These are phyloP conservation scores for Odontocolon sp. DNA, from an alignment of 2,888 invertebrate species.

Conservation along the genomic window DNA sequence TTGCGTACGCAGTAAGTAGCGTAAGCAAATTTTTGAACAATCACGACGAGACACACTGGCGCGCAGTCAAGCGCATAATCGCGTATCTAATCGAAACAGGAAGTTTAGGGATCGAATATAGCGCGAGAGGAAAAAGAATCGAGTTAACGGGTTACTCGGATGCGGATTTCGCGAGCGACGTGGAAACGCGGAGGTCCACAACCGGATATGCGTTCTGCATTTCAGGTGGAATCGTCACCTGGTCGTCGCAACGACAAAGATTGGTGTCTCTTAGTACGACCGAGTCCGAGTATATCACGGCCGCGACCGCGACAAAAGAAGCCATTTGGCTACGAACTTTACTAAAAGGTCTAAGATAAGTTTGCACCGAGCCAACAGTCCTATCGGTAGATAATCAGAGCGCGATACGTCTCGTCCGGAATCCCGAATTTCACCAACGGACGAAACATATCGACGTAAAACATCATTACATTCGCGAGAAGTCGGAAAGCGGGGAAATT, in stretches of 20 bases:
- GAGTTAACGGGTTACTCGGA: slow-evolving; percentile 22
- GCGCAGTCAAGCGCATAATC: slow-evolving; percentile 14
- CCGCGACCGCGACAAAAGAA: slow-evolving; percentile 19
- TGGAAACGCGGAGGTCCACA: slow-evolving; percentile 31
- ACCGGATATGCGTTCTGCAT: slow-evolving; percentile 29
- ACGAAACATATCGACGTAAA: background rate
- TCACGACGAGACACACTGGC: slow-evolving; percentile 16
- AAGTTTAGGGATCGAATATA: background rate
- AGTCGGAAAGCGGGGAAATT: too few relatives aligned
- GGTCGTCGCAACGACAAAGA: slow-evolving; percentile 28
- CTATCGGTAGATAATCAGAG: slow-evolving; percentile 14
- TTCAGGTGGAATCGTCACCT: slow-evolving; percentile 2
- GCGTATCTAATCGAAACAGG: slow-evolving; percentile 1
- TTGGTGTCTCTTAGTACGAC: slow-evolving; percentile 13
- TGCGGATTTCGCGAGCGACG: slow-evolving; percentile 33
- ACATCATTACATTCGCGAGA: background rate
- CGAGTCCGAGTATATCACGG: slow-evolving; percentile 35
- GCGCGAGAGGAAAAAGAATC: background rate
- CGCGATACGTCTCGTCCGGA: background rate
- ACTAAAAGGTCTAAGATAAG: background rate
- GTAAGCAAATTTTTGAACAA: slow-evolving; percentile 10
- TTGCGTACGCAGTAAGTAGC: background rate
- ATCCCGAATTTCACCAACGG: slow-evolving; percentile 1
- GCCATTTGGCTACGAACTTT: background rate
- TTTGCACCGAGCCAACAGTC: background rate